Conservation (phyloP, 2,888 invertebrate genomes). For the Cistogaster globosa region DNA sequence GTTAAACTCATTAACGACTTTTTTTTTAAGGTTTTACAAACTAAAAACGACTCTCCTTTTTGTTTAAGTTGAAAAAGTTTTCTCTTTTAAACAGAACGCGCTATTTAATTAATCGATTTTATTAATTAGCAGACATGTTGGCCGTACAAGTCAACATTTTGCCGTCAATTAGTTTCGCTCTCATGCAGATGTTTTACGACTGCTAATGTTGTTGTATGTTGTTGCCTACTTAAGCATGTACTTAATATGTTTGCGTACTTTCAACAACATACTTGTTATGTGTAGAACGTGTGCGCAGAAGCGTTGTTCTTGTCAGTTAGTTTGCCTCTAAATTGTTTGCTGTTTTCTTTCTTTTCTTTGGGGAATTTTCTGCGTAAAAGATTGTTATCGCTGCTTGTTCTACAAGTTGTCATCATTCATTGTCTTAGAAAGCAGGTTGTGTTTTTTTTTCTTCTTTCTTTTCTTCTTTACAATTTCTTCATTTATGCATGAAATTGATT, state of each 20-base stretch:
- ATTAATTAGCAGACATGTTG: conserved; percentile 67
- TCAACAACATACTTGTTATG: conserved; percentile 41
- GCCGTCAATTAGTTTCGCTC: conserved; percentile 51
- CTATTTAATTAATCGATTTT: conserved; percentile 68
- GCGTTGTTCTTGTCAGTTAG: conserved; percentile 60
- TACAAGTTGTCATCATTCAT: conserved; percentile 61
- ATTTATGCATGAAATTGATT: conserved; percentile 55
- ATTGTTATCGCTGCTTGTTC: conserved; percentile 57
- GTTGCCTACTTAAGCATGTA: conserved; percentile 19
- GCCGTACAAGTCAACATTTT: conserved; percentile 39
- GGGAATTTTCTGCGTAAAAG: conserved; percentile 38
- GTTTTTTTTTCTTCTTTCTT: background rate
- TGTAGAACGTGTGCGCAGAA: conserved; percentile 58
- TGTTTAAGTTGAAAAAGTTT: background rate
- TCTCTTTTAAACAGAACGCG: conserved; percentile 24
- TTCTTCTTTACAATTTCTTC: background rate
- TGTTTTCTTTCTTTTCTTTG: background rate
- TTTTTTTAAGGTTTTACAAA: background rate
- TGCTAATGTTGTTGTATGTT: background rate
- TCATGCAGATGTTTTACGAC: conserved; percentile 52
- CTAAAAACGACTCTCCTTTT: background rate
- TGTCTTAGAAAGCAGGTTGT: conserved; percentile 52
- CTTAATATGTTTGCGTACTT: conserved; percentile 31
- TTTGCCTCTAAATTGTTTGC: conserved; percentile 19
- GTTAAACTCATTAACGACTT: too few species aligned